A percentile compares a stretch with the other conserved stretches of the same genome.
Evolutionary conservation across 2,888 invertebrate genomes (phyloP).

Genomic region (Cerceris ruficornis): DNA sequence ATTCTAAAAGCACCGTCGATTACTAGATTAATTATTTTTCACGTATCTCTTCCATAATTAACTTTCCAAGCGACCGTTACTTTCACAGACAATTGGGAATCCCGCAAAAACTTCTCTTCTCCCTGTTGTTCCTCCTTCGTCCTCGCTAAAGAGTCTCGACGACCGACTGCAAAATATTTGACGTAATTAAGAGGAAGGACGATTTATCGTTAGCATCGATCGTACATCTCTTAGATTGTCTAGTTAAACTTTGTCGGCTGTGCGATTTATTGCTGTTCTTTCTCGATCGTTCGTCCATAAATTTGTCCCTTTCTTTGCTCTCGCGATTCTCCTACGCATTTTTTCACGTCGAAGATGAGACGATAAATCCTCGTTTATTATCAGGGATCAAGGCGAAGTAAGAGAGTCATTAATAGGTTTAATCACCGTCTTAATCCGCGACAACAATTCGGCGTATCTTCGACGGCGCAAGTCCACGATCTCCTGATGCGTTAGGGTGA

Average conservation of each 20-base stretch:
- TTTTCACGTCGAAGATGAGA: background rate
- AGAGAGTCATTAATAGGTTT: background rate
- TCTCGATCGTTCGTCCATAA: background rate
- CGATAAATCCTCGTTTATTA: background rate
- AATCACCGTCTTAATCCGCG: slow-evolving; percentile 29
- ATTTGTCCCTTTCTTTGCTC: background rate
- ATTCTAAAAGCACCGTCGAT: background rate
- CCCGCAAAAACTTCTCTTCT: background rate
- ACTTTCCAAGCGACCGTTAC: too few species aligned
- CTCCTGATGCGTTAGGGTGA: slow-evolving; percentile 75
- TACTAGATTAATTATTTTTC: too few species aligned
- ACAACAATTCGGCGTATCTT: slow-evolving; percentile 50
- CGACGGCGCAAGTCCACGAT: slow-evolving; percentile 67
- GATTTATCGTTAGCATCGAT: background rate
- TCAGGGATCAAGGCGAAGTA: background rate
- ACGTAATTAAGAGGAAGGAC: background rate
- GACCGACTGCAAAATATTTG: slow-evolving; percentile 8
- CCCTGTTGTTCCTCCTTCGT: background rate
- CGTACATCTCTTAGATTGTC: slow-evolving; percentile 44
- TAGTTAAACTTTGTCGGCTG: slow-evolving; percentile 14
- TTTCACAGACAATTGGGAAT: slow-evolving; percentile 13
- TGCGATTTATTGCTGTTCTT: slow-evolving; percentile 10
- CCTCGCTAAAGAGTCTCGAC: slow-evolving; percentile 1
- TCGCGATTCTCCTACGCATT: background rate
- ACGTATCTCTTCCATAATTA: too few species aligned